Conservation (phyloP, 35 echinoderm and acorn worm species). For the Holothuria glaberrima region DNA sequence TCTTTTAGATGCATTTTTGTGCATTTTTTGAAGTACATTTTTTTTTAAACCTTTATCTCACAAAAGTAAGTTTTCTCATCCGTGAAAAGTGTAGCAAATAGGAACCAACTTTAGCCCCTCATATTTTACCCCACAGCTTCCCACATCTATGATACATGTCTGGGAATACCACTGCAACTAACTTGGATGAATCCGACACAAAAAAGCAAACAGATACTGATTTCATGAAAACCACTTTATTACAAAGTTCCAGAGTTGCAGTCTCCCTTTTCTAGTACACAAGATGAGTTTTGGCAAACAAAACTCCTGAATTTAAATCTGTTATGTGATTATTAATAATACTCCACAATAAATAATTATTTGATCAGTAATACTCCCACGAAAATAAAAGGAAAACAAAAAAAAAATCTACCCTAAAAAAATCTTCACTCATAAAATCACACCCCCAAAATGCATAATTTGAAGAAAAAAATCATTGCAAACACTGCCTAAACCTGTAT, state of each 20-base stretch:
- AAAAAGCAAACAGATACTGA: no score
- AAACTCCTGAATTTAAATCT: constrained; percentile 17
- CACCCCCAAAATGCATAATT: constrained; percentile 59
- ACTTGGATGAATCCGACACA: no score
- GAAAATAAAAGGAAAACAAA: constrained; percentile 39
- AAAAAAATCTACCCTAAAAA: constrained; percentile 42
- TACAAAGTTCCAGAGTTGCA: constrained; percentile 60
- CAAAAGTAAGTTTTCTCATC: no score
- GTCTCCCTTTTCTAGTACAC: constrained; percentile 56
- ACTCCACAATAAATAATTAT: constrained; percentile 63
- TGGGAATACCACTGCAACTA: no score
- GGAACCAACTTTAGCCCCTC: no score
- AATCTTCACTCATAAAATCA: constrained; percentile 48
- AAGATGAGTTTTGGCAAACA: constrained; percentile 45
- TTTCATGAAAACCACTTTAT: constrained; percentile 61
- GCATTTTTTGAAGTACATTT: no score
- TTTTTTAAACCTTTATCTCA: no score
- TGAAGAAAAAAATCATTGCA: constrained; percentile 44
- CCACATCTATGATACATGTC: no score
- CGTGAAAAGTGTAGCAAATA: no score
- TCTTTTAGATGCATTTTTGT: no score
- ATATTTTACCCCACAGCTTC: no score
- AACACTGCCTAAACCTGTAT: constrained; percentile 44
- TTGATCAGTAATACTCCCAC: constrained; percentile 49
- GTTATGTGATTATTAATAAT: constrained; percentile 46